Evolutionary conservation across 2,113 vertebrate genomes (phyloP), one percentile per base, ranked within the genome.

Genomic region (Sciurus niger): DNA sequence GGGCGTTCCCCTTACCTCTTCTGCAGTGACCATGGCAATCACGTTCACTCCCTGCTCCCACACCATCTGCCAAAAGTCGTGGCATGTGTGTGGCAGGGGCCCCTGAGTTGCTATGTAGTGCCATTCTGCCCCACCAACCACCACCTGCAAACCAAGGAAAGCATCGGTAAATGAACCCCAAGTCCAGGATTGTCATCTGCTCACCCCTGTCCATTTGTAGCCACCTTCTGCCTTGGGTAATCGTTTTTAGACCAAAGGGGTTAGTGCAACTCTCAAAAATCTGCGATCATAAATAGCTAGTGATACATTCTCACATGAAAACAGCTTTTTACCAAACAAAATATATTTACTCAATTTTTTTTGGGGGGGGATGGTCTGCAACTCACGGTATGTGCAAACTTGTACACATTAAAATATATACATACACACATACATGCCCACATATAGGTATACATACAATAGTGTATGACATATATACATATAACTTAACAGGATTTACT

Each of bases 61-160:
- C 72, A 99, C 99, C 99, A 99, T 99, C 98, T 99, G 99, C 99
- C 99, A 99, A 98, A 99, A 99, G 97, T 99, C 99, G 8, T 99
- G 99, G 97, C 99, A 99, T 0, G 99, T 99, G 97, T 99, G 99
- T 40, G 99, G 99, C 82, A 99, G 98, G 24, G 99, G 99, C 58
- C 99, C 99, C 98, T 99, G 99, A 32, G 99, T 99, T 96, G 99
- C 99, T 3, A 99, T 99, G 97, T 99, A 99, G 98, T 99, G 99
- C 99, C 99, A 99, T 95, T 99, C 99, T 95, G 99, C 99, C 93
- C 99, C 99, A 92, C 99, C 99, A 92, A 99, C 99, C 93, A 98
- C 98, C 97, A 99, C 99, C 99, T 99, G 98, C 17, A 91, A 95
- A 83, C 58, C 84, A 97, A 91, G 70, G 6, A 68, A 37, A 76